Conservation (phyloP, 2,888 invertebrate species). For the Leptinotarsa juncta region DNA sequence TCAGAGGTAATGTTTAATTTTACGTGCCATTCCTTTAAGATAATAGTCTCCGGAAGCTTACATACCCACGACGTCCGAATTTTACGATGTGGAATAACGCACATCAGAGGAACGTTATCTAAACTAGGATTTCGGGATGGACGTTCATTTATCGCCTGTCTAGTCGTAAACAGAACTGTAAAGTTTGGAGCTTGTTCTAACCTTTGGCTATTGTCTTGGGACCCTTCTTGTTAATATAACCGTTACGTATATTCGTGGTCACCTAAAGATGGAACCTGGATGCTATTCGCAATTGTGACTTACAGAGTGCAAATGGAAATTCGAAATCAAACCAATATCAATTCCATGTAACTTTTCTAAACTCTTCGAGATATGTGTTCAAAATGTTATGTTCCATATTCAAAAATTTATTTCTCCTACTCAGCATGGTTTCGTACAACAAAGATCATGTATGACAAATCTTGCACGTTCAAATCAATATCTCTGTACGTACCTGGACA, state of each 20-base stretch:
- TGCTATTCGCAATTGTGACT: neutral
- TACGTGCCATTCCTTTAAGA: neutral
- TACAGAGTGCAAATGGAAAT: too few relatives aligned
- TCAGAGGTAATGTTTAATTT: neutral
- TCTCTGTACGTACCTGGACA: too few relatives aligned
- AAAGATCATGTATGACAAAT: too few relatives aligned
- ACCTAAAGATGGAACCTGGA: neutral
- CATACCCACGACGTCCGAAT: neutral
- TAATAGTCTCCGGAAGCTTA: neutral
- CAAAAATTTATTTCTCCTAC: too few relatives aligned
- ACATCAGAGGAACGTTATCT: slow-evolving; percentile 3
- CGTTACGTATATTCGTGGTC: neutral
- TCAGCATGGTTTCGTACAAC: too few relatives aligned
- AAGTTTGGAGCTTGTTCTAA: slow-evolving; percentile 2
- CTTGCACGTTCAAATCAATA: too few relatives aligned
- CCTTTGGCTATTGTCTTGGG: neutral
- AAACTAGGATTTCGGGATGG: neutral
- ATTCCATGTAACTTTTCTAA: too few relatives aligned
- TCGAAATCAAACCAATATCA: too few relatives aligned
- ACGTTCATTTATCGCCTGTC: slow-evolving; percentile 2
- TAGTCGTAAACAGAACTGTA: neutral
- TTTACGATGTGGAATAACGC: neutral
- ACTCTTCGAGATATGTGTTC: too few relatives aligned
- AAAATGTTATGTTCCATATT: too few relatives aligned
- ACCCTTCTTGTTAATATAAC: neutral